phyloP scores from a whole-genome alignment of 1,140 invertebrate species.

The Lepidotrigona ventralis region DNA sequence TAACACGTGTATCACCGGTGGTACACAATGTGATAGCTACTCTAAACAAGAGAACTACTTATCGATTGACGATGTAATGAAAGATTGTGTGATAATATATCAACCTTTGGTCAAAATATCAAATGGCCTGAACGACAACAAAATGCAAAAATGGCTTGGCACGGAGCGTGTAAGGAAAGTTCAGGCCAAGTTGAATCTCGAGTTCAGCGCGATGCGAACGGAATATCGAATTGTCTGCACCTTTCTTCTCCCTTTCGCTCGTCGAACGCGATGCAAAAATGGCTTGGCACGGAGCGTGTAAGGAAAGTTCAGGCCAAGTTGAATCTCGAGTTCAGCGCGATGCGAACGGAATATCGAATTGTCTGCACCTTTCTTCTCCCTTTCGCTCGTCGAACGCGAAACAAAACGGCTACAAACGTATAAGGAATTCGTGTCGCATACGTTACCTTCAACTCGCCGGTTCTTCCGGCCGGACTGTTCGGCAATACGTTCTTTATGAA shows the following conservation, averaged over 20 bases:
- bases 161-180: too few species aligned
- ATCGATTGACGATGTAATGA: too few species aligned
- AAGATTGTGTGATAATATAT: too few species aligned
- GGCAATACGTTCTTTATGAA: conserved; percentile 98
- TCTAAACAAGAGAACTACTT: too few species aligned
- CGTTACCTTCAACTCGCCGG: conserved; percentile 91
- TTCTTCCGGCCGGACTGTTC: conserved; percentile 95
- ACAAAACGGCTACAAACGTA: background rate
- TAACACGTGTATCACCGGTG: too few species aligned
- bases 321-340: background rate
- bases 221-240: background rate
- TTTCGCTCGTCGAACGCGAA: background rate
- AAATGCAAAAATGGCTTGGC: too few species aligned
- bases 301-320: background rate
- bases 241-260: background rate
- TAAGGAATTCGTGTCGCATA: conserved; percentile 6
- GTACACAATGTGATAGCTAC: too few species aligned
- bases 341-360: background rate
- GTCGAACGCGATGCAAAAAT: too few species aligned
- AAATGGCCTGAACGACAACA: too few species aligned
- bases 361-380: background rate
- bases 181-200: background rate
- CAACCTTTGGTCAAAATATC: too few species aligned
- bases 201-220: too few species aligned
- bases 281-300: too few species aligned